Conservation (phyloP, 2,888 invertebrate genomes). For the Agrotis exclamationis region DNA sequence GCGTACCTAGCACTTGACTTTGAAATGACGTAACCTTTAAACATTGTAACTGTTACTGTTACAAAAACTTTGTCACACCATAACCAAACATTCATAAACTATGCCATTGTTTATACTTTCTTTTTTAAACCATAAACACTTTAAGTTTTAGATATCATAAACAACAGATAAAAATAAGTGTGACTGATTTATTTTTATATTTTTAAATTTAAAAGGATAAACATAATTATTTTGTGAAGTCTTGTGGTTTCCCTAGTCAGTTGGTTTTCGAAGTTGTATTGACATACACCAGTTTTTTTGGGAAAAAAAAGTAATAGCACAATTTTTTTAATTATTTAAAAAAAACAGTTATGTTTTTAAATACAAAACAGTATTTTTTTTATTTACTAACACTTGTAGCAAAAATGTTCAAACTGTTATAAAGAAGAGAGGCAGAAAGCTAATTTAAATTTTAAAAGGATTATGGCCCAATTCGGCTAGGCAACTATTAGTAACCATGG, state of each 20-base stretch:
- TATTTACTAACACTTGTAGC: too few relatives aligned
- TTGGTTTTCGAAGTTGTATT: background rate
- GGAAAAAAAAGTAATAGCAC: background rate
- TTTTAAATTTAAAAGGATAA: background rate
- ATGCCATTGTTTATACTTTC: conserved; percentile 1
- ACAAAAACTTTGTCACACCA: conserved; percentile 4
- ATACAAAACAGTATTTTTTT: background rate
- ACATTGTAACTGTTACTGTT: background rate
- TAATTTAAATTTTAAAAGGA: too few relatives aligned
- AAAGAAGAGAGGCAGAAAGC: too few relatives aligned
- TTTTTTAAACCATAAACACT: background rate
- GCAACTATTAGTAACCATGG: too few relatives aligned
- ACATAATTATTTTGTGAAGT: background rate
- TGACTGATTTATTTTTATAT: conserved; percentile 26
- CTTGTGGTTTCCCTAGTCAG: background rate
- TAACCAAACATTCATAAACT: conserved; percentile 22
- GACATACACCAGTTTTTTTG: background rate
- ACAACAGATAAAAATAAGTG: background rate
- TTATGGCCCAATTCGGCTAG: too few relatives aligned
- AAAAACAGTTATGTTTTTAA: background rate
- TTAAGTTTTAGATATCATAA: background rate
- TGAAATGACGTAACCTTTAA: background rate
- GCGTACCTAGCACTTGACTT: conserved; percentile 3
- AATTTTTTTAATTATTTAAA: background rate
- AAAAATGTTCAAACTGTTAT: too few relatives aligned